Evolutionary conservation across 2,888 invertebrate genomes (phyloP), one percentile per base, ranked within the genome.

Genomic region (Oscheius sp.): DNA sequence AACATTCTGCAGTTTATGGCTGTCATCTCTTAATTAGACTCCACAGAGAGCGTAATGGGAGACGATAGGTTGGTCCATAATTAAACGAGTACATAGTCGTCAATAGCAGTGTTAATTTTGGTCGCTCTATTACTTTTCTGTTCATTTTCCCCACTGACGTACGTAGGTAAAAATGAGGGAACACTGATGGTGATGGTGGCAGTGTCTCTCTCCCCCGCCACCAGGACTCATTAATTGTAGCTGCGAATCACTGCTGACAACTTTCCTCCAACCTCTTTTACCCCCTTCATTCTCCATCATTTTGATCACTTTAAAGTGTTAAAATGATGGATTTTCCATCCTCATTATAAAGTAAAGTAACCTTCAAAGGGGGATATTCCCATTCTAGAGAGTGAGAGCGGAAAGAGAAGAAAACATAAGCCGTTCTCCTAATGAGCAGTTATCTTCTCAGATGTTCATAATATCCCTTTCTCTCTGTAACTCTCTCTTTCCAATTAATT

Each of bases 41-140:
- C 61, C 45, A 61, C 66, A 52, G 49, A 25, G 16, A n/a, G 61
- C 66, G 66, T 66, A 66, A 66, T 66, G 66, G 52, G 25, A 27
- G 66, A 66, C 66, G 66, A 66, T 66, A 66, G 66, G 66, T 49
- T 66, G 66, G 29, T 66, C 66, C 52, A 66, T 61, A 61, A 61
- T 61, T 61, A 61, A 61, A 43, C 61, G 45, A 61, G 61, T 61
- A 61, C 61, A 43, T 43, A 49, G 43, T n/a, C 63, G 45, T 63
- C 63, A 63, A 63, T 45, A 61, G 61, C 61, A 43, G 35, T 35
- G 35, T 35, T 35, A 35, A 35, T 35, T 35, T 35, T 53, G 21
- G 21, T 53, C 53, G n/a, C 13, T 18, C 12, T 21, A 53, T 9
- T 53, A 25, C 25, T 25, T 18, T 49, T 25, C 53, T 25, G 25